phyloP scores from a whole-genome alignment of 1,140 invertebrate genomes.

The Subanguina moxae region DNA sequence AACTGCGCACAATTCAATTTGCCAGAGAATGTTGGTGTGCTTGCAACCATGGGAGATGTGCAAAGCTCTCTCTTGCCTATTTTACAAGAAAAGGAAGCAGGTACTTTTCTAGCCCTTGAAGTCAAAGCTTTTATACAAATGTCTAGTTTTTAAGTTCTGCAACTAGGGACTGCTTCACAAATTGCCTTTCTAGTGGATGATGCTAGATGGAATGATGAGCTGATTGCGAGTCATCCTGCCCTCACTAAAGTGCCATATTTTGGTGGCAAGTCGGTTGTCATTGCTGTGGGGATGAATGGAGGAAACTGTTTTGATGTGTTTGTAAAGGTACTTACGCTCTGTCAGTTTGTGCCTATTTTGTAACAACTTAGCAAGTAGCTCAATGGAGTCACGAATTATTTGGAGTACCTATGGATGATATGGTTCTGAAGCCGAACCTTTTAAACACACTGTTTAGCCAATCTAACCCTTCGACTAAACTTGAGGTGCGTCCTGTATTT shows the following conservation, averaged over 20 bases:
- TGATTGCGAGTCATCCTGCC: not conserved
- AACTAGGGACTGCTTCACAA: too few species aligned
- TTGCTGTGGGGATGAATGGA: conserved; percentile 30
- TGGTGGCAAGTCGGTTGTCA: conserved; percentile 14
- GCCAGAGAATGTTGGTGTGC: conserved; percentile 14
- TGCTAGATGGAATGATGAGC: too few species aligned
- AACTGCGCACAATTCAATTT: not conserved
- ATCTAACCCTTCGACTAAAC: too few species aligned
- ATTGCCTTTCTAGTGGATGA: too few species aligned
- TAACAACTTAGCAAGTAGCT: too few species aligned
- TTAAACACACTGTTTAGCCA: too few species aligned
- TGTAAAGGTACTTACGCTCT: conserved; percentile 3
- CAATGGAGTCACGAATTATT: too few species aligned
- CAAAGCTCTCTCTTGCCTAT: conserved; percentile 25
- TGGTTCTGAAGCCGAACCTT: too few species aligned
- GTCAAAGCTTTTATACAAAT: conserved; percentile 4
- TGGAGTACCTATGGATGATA: too few species aligned
- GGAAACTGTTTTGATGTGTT: conserved; percentile 27
- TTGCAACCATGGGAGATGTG: conserved; percentile 23
- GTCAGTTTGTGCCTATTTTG: too few species aligned
- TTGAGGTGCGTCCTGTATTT: too few species aligned
- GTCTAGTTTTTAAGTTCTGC: too few species aligned
- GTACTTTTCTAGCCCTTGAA: conserved; percentile 19
- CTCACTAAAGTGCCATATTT: conserved; percentile 1
- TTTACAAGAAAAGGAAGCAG: conserved; percentile 21